phyloP scores from a whole-genome alignment of 2,113 vertebrate genomes.

The Pao palembangensis region DNA sequence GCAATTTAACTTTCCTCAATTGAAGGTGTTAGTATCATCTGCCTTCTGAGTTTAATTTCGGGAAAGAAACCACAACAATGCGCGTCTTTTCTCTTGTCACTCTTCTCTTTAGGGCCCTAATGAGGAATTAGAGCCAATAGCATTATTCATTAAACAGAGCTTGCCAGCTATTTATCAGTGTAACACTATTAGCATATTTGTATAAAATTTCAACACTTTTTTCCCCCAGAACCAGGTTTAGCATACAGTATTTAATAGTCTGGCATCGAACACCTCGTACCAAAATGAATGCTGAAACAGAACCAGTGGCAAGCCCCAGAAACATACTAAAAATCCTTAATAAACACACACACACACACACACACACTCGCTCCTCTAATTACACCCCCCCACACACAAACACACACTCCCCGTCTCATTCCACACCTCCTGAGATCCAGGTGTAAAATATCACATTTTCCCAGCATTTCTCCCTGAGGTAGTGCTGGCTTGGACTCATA shows the following conservation, averaged over 20 bases:
- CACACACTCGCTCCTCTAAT: constrained; percentile 57
- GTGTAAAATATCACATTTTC: constrained; percentile 81
- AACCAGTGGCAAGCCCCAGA: constrained; percentile 68
- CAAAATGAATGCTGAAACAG: constrained; percentile 63
- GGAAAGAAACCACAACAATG: constrained; percentile 43
- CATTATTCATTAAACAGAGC: constrained; percentile 67
- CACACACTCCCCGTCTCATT: constrained; percentile 44
- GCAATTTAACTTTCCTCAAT: constrained; percentile 61
- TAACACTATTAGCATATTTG: constrained; percentile 68
- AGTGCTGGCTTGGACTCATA: constrained; percentile 73
- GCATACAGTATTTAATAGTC: constrained; percentile 67
- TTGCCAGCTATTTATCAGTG: constrained; percentile 68
- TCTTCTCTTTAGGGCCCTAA: constrained; percentile 60
- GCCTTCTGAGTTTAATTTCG: constrained; percentile 56
- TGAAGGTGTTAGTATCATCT: constrained; percentile 58
- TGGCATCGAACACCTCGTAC: constrained; percentile 50
- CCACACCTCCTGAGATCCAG: constrained; percentile 74
- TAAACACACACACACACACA: constrained; percentile 23
- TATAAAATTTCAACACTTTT: constrained; percentile 61
- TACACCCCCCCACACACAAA: constrained; percentile 42
- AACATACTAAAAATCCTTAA: constrained; percentile 59
- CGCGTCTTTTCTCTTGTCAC: constrained; percentile 50
- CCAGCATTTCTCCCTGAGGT: constrained; percentile 78
- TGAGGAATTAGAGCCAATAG: constrained; percentile 70
- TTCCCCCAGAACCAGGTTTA: constrained; percentile 55